Evolutionary conservation across 2,113 vertebrate genomes (phyloP).

Genomic region (Hystrix cristata): DNA sequence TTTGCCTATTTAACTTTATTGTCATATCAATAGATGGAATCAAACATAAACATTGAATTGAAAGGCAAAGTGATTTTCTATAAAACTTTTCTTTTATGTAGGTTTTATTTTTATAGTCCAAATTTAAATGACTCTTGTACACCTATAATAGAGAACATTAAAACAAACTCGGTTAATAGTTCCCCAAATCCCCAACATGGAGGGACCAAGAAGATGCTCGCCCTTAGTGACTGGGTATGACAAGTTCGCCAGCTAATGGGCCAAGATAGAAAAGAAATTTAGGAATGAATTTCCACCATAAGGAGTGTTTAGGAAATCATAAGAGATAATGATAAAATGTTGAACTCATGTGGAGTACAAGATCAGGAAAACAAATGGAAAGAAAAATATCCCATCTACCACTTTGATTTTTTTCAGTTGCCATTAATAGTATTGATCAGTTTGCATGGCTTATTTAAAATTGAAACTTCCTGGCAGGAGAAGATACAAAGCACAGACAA

Average conservation of each 20-base stretch:
- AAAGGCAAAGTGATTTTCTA: background rate
- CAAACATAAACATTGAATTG: slow-evolving; percentile 12
- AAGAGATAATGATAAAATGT: slow-evolving; percentile 36
- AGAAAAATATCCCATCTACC: slow-evolving; percentile 48
- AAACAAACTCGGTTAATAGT: slow-evolving; percentile 19
- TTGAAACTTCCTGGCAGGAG: slow-evolving; percentile 60
- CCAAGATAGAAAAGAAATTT: slow-evolving; percentile 53
- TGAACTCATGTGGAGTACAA: slow-evolving; percentile 4
- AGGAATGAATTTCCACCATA: slow-evolving; percentile 57
- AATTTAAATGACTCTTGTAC: slow-evolving; percentile 24
- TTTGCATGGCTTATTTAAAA: slow-evolving; percentile 60
- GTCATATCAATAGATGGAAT: background rate
- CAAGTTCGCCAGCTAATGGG: background rate
- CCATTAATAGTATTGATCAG: slow-evolving; percentile 51
- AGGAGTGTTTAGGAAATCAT: slow-evolving; percentile 47
- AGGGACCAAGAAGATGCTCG: background rate
- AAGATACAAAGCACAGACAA: slow-evolving; percentile 49
- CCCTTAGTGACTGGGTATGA: background rate
- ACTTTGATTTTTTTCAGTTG: slow-evolving; percentile 52
- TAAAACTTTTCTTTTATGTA: slow-evolving; percentile 32
- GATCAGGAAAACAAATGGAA: slow-evolving; percentile 34
- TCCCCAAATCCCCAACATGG: background rate
- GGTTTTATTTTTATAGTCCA: slow-evolving; percentile 41
- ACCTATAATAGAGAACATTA: background rate
- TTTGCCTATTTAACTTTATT: slow-evolving; percentile 44